Base-by-base conservation (phyloP, 2,888 invertebrate genomes). In the Magallana nippona region DNA sequence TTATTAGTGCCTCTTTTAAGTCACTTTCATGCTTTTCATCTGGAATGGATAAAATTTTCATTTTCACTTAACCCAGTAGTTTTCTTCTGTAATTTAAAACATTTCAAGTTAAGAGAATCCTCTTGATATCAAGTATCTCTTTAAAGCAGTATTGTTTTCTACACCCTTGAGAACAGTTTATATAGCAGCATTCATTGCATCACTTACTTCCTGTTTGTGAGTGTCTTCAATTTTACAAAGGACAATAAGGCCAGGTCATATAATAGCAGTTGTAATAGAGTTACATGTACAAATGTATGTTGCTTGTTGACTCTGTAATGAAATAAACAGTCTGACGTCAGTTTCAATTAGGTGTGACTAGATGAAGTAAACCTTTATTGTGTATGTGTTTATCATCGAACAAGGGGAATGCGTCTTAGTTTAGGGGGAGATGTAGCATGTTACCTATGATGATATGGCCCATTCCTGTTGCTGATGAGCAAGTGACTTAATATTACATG, bases 141-240 rank as follows among this genome's bases (percentile, higher is more conserved):
- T 22, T 22, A 27, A 71, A 27, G 19, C 22, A 27, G 32, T 71
- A 22, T 71, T 27, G 27, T 27, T 2, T n/a, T 32, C 10, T 11
- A 32, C 15, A 19, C 13, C 71, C 71, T 71, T 71, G 71, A 71
- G 32, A 71, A 27, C 71, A 15, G 22, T 15, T 71, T 71, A 32
- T 71, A 71, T 71, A 71, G 71, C 27, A 71, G 71, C 27, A 0
- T 71, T 15, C 15, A 13, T 71, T 71, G 32, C 71, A 71, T 71
- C 3, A 22, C 11, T 27, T 22, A 32, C 71, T 71, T 71, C 71
- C 71, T 71, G 71, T 71, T 44, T 71, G 32, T 71, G 19, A 71
- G 32, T 19, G 22, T 8, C 15, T 15, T 19, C 71, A 27, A 15
- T 22, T 71, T 71, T 71, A 27, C 71, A 11, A 27, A 32, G 22